phyloP scores from a whole-genome alignment of 2,113 vertebrate species.

The Alexandromys fortis region DNA sequence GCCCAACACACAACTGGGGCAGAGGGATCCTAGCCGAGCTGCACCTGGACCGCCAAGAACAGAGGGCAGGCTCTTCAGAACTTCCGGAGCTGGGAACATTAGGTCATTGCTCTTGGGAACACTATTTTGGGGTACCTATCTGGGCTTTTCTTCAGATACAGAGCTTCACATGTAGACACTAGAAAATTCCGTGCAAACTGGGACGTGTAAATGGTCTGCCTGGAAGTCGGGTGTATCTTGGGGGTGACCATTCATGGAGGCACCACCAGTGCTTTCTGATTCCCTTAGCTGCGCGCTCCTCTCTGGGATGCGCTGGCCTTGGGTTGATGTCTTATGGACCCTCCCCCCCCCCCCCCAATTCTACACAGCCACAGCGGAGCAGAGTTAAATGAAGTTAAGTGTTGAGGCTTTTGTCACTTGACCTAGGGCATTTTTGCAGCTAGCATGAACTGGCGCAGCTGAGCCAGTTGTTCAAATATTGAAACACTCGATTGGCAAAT shows the following conservation, averaged over 20 bases:
- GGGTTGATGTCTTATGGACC: not conserved
- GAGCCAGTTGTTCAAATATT: not conserved
- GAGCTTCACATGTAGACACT: not conserved
- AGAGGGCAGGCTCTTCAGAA: not conserved
- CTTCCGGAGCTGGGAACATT: not conserved
- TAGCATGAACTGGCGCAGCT: not conserved
- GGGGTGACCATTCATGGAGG: not conserved
- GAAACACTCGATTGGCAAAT: not conserved
- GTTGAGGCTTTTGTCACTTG: not conserved
- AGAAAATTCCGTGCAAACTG: conserved; percentile 1
- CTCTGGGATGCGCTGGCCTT: not conserved
- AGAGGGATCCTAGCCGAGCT: not conserved
- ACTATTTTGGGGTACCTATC: not conserved
- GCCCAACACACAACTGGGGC: conserved; percentile 14
- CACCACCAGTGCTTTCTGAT: not conserved
- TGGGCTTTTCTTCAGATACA: not conserved
- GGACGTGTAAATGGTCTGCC: not conserved
- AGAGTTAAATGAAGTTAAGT: not conserved
- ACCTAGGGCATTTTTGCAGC: not conserved
- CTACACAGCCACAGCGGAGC: too few relatives aligned
- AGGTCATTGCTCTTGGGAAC: not conserved
- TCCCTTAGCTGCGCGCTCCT: not conserved
- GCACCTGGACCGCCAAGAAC: not conserved
- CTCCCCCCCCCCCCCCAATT: accelerated
- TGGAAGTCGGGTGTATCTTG: not conserved